These are phyloP conservation scores for Drosophila differens DNA, from an alignment of 2,888 invertebrate genomes.

Conservation along the genomic window DNA sequence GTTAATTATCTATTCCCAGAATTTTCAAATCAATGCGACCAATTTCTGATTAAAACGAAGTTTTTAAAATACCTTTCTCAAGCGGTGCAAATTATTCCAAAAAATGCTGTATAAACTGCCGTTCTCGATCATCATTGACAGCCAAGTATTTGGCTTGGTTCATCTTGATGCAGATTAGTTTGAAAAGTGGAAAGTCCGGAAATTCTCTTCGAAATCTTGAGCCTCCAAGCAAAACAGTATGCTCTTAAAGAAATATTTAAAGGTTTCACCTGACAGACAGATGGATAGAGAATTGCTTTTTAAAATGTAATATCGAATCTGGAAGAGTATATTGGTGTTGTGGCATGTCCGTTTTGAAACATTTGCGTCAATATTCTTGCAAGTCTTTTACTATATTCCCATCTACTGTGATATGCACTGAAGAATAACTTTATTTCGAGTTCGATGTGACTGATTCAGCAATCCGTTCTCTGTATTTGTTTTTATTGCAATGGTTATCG, in stretches of 20 bases:
- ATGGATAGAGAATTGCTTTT: neutral
- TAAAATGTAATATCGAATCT: neutral
- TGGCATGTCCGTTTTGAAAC: no score
- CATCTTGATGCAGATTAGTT: neutral
- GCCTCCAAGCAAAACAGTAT: neutral
- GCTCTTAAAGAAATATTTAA: neutral
- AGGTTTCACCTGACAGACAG: constrained; percentile 17
- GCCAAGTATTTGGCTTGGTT: neutral
- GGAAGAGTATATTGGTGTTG: neutral
- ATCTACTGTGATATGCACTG: neutral
- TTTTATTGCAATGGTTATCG: neutral
- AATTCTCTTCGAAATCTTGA: neutral
- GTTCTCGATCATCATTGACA: neutral
- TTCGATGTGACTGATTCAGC: neutral
- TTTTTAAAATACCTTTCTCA: no score
- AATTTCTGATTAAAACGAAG: no score
- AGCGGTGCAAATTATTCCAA: no score
- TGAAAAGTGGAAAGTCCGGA: neutral
- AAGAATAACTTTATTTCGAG: neutral
- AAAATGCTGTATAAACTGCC: no score
- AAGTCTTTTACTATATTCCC: neutral
- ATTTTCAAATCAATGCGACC: neutral
- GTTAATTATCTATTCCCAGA: neutral
- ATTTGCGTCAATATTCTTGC: neutral
- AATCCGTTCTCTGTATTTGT: neutral